Conservation (phyloP, 1,140 invertebrate genomes). For the Drosophila cardini region DNA sequence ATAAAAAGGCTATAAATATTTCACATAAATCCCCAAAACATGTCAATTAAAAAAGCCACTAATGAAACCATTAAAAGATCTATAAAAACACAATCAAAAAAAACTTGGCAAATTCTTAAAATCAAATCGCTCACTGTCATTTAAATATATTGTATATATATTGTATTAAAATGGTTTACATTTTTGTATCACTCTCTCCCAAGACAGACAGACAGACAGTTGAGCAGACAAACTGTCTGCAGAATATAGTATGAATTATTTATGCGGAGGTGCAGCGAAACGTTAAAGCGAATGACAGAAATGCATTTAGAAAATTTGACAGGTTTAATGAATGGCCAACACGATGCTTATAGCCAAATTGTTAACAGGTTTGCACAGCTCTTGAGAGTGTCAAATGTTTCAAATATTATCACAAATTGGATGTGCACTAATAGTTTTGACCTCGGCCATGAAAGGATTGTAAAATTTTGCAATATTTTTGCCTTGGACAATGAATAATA, state of each 20-base stretch:
- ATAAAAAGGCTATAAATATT: too few relatives aligned
- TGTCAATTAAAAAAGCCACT: background rate
- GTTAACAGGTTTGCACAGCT: constrained; percentile 29
- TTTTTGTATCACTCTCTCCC: background rate
- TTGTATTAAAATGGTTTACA: background rate
- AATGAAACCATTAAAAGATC: constrained; percentile 7
- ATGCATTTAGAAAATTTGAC: constrained; percentile 72
- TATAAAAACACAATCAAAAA: constrained; percentile 3
- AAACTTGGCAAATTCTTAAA: background rate
- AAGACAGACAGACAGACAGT: constrained; percentile 24
- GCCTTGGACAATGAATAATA: constrained; percentile 9
- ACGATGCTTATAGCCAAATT: constrained; percentile 40
- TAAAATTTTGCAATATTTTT: constrained; percentile 39
- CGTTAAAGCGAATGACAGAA: constrained; percentile 33
- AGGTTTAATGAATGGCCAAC: constrained; percentile 68
- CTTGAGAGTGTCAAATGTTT: constrained; percentile 17
- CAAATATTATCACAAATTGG: constrained; percentile 73
- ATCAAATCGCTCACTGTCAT: background rate
- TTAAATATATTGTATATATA: background rate
- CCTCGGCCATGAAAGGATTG: constrained; percentile 80
- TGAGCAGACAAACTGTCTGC: constrained; percentile 41
- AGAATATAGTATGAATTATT: constrained; percentile 4
- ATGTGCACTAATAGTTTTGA: constrained; percentile 77
- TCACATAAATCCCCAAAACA: background rate
- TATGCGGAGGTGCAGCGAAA: constrained; percentile 2